These are phyloP conservation scores for Spodoptera exigua DNA, from an alignment of 2,888 invertebrate species.

Conservation along the genomic window DNA sequence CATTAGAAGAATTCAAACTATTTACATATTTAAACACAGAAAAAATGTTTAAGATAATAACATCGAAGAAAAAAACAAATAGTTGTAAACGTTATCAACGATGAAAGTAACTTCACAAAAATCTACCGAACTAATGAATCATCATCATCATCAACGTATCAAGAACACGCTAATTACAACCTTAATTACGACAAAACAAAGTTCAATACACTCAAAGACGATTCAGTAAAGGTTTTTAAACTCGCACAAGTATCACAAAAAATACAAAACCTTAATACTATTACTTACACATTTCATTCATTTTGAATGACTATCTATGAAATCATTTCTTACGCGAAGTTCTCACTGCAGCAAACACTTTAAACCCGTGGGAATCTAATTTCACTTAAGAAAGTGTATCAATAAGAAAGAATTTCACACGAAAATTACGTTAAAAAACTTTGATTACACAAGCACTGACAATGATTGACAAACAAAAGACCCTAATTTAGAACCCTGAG, in stretches of 20 bases:
- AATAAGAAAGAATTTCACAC: slow-evolving; percentile 62
- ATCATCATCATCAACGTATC: slow-evolving; percentile 34
- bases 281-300: slow-evolving; percentile 86
- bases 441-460: slow-evolving; percentile 49
- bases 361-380: slow-evolving; percentile 70
- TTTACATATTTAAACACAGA: no score
- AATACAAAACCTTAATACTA: slow-evolving; percentile 39
- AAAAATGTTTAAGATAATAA: slow-evolving; percentile 1
- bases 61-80: slow-evolving; percentile 41
- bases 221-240: slow-evolving; percentile 20
- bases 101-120: slow-evolving; percentile 64
- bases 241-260: slow-evolving; percentile 25
- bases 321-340: slow-evolving; percentile 63
- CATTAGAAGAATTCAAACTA: no score
- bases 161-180: slow-evolving; percentile 44
- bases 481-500: slow-evolving; percentile 68
- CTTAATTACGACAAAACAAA: slow-evolving; percentile 39
- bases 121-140: slow-evolving; percentile 61
- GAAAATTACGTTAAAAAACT: slow-evolving; percentile 57
- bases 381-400: slow-evolving; percentile 72
- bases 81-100: slow-evolving; percentile 47
- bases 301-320: slow-evolving; percentile 67
- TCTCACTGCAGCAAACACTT: slow-evolving; percentile 62
- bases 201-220: slow-evolving; percentile 14
- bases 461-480: slow-evolving; percentile 48